Evolutionary conservation across 23 tunicate species (phyloP).

Genomic region (Styela plicata): DNA sequence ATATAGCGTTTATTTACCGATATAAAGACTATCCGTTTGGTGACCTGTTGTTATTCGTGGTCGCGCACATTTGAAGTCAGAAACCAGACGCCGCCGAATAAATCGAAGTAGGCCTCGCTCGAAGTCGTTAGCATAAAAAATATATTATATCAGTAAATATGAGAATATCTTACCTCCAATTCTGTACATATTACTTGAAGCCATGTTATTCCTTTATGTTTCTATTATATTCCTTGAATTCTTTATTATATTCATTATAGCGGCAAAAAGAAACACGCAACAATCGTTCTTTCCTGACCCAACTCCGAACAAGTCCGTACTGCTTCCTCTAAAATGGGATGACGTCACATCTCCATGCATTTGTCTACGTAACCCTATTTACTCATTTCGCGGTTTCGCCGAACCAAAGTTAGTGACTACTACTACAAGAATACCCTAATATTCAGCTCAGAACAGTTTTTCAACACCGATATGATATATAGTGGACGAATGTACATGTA

Average conservation of each 20-base stretch:
- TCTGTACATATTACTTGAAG: conserved; percentile 78
- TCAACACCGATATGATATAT: too few species aligned
- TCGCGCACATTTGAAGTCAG: neutral
- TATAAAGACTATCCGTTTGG: too few species aligned
- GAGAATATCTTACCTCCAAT: conserved; percentile 69
- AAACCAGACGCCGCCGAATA: neutral
- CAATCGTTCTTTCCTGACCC: conserved; percentile 33
- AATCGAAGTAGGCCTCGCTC: neutral
- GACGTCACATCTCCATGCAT: conserved; percentile 67
- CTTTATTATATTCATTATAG: conserved; percentile 1
- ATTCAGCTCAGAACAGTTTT: too few species aligned
- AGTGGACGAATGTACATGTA: too few species aligned
- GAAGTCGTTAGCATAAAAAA: neutral
- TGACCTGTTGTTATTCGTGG: too few species aligned
- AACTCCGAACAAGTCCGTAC: conserved; percentile 34
- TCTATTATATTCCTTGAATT: conserved; percentile 32
- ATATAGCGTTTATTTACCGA: too few species aligned
- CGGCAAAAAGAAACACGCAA: neutral
- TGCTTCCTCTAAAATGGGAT: conserved; percentile 60
- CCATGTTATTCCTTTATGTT: conserved; percentile 42
- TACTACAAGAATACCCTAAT: too few species aligned
- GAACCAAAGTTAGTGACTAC: neutral
- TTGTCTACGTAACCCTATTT: conserved; percentile 40
- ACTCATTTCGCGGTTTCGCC: conserved; percentile 29
- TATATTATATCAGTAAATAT: neutral